Base-by-base conservation (phyloP, 2,797 vertebrate species). In the Molossus alvarezi region DNA sequence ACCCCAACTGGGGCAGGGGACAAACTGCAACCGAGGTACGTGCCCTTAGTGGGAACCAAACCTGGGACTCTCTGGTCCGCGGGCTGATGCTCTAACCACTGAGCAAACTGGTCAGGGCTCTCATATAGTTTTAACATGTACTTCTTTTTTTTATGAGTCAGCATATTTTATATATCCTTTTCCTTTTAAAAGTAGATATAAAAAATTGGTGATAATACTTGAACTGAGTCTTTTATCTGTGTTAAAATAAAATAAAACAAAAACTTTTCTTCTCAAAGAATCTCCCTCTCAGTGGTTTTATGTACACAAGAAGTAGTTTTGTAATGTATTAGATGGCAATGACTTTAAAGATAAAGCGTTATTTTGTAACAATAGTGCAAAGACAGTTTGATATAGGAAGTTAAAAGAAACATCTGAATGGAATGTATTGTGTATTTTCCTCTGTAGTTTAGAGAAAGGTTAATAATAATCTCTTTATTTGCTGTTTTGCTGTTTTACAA, bases 351-450 rank as follows among this genome's bases (percentile, higher is more conserved):
- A 84, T 65, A 65, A 84, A 84, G 21, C n/a, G 67, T 80, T 77
- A 53, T 89, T 88, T 88, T 92, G 62, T 83, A 79, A 77, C 33
- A 77, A 13, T 83, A 77, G 88, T 88, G 45, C 55, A 83, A 77
- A 77, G 91, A 94, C 25, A 83, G 55, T 73, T 90, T 65, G 57
- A 58, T 76, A 41, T 4, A 21, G 73, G n/a, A 95, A 45, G 37
- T 91, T 87, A 45, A 96, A 90, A 86, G 25, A 71, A 92, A 85
- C 1, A 1, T 71, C 83, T 71, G 82, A 83, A 45, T 77, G 25
- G 62, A 64, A 55, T 82, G 58, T 55, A 17, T 76, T 91, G 21
- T 71, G 55, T 64, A 57, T 82, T 96, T 91, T 60, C 33, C 17
- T 71, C 20, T 77, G 76, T 10, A 64, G 12, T 64, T 76, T 77